Evolutionary conservation across 1,140 invertebrate species (phyloP).

Genomic region (Drosophila arizonae): DNA sequence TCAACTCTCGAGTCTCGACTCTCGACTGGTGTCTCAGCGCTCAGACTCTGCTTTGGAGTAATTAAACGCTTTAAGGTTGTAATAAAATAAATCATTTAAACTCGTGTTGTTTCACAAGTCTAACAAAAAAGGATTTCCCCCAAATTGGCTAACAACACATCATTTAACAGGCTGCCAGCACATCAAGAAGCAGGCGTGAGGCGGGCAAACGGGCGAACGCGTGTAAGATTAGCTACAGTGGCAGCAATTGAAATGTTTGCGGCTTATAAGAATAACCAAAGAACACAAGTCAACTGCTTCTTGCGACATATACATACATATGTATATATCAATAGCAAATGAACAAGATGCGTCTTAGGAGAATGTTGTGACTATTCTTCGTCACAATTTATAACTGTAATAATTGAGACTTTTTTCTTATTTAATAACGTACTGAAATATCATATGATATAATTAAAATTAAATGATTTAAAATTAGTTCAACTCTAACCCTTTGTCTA

Average conservation of each 20-base stretch:
- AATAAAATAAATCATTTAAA: constrained; percentile 67
- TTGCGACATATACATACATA: no score
- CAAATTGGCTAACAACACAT: constrained; percentile 69
- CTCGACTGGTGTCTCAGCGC: neutral
- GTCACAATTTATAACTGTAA: no score
- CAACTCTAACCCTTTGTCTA: no score
- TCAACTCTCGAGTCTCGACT: constrained; percentile 8
- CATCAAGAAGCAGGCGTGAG: constrained; percentile 7
- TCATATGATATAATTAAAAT: no score
- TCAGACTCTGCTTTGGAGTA: constrained; percentile 33
- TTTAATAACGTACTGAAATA: no score
- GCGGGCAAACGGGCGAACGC: neutral
- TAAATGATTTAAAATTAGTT: no score
- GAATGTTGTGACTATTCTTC: no score
- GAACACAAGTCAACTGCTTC: neutral
- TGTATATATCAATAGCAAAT: no score
- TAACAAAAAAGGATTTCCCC: constrained; percentile 17
- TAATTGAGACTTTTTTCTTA: no score
- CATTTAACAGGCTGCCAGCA: constrained; percentile 51
- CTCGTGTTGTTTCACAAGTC: constrained; percentile 35
- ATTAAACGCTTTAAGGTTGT: constrained; percentile 64
- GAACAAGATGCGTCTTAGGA: no score
- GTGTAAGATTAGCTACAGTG: constrained; percentile 36
- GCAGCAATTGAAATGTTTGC: constrained; percentile 33
- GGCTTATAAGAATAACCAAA: neutral